Conservation (phyloP, 2,113 vertebrate species). For the Cisticola juncidis region DNA sequence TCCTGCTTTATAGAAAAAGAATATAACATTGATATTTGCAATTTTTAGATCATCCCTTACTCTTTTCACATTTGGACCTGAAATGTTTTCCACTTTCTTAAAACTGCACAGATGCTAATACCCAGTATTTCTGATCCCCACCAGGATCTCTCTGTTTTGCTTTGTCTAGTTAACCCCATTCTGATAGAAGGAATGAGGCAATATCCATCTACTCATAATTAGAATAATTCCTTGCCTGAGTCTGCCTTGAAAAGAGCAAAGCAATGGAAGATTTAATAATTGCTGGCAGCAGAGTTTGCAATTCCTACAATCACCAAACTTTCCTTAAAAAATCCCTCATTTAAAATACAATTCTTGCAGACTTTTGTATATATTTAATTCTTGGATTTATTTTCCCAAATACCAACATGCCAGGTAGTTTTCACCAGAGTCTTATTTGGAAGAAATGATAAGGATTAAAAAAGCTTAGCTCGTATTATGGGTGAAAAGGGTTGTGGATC, state of each 20-base stretch:
- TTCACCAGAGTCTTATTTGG: not conserved
- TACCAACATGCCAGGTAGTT: not conserved
- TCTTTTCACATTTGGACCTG: not conserved
- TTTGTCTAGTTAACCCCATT: not conserved
- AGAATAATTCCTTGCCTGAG: not conserved
- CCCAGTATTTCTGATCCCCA: not conserved
- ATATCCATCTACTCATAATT: not conserved
- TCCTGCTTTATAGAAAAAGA: not conserved
- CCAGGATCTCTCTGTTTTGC: not conserved
- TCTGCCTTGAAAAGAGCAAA: not conserved
- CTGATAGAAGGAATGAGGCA: not conserved
- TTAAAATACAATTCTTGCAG: not conserved
- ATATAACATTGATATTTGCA: not conserved
- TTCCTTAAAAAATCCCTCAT: not conserved
- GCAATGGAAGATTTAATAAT: not conserved
- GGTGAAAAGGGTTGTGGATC: not conserved
- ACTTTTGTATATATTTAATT: not conserved
- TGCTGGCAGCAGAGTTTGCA: not conserved
- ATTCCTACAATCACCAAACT: not conserved
- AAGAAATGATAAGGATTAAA: not conserved
- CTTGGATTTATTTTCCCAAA: not conserved
- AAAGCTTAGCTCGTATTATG: not conserved
- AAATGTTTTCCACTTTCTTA: not conserved
- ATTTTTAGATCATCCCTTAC: not conserved
- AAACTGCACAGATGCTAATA: not conserved